phyloP scores from a whole-genome alignment of 2,113 vertebrate genomes.

The Chionis minor region DNA sequence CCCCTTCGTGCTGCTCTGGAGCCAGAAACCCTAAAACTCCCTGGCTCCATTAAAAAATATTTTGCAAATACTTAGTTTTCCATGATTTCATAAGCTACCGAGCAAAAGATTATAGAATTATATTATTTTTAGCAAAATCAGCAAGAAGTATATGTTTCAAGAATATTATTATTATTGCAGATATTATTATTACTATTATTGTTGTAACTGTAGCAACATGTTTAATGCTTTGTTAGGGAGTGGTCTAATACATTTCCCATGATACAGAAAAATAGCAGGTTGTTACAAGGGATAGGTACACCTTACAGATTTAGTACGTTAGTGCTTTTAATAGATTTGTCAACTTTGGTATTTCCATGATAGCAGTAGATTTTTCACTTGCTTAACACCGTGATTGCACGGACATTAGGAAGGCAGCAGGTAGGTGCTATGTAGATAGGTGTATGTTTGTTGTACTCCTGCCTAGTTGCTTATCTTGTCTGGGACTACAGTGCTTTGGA shows the following conservation, averaged over 20 bases:
- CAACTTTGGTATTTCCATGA: neutral
- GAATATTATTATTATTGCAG: neutral
- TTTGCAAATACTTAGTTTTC: neutral
- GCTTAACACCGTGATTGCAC: neutral
- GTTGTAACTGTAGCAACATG: neutral
- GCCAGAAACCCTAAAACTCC: neutral
- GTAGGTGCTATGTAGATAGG: neutral
- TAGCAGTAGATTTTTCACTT: neutral
- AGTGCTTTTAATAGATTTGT: neutral
- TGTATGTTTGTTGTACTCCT: neutral
- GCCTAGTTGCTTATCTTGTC: neutral
- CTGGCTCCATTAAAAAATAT: neutral
- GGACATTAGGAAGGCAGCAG: neutral
- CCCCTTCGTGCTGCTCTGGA: neutral
- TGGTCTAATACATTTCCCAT: slow-evolving; percentile 14
- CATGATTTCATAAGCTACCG: neutral
- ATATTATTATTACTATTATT: neutral
- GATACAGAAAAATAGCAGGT: neutral
- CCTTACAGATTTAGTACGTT: neutral
- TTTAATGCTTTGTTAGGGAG: slow-evolving; percentile 22
- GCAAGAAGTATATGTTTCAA: neutral
- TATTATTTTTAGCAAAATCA: neutral
- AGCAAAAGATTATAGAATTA: neutral
- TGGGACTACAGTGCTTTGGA: neutral
- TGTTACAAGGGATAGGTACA: neutral